A percentile compares a stretch with the other conserved stretches of the same genome.
Evolutionary conservation across 2,888 invertebrate genomes (phyloP).

Genomic region (Sclerodermus sp.): DNA sequence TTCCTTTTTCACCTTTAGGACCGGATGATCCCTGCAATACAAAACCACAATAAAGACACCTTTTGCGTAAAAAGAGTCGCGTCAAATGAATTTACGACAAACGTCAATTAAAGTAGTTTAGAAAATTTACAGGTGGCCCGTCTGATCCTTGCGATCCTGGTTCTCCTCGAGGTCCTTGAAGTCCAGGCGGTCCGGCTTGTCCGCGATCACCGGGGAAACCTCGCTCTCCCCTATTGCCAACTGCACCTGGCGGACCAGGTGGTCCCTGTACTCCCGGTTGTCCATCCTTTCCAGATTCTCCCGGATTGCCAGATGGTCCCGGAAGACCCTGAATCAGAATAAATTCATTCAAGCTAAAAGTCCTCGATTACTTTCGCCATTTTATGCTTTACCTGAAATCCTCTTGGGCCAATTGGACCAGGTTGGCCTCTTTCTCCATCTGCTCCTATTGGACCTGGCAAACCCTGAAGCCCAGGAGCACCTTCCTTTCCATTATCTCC

Average conservation of each 20-base stretch:
- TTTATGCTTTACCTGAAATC: constrained; percentile 68
- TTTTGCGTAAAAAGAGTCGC: constrained; percentile 1
- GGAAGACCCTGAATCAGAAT: constrained; percentile 66
- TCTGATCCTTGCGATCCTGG: constrained; percentile 70
- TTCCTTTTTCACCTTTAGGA: constrained; percentile 70
- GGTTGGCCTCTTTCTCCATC: constrained; percentile 77
- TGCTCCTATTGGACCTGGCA: constrained; percentile 68
- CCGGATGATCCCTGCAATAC: constrained; percentile 67
- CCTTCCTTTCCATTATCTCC: constrained; percentile 60
- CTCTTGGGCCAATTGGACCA: constrained; percentile 77
- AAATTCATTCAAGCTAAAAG: no score
- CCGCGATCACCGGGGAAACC: constrained; percentile 80
- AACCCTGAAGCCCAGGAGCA: constrained; percentile 69
- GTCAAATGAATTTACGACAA: no score
- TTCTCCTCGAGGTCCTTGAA: constrained; percentile 68
- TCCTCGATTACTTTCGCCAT: not conserved
- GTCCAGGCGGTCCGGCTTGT: constrained; percentile 68
- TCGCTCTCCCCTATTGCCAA: constrained; percentile 64
- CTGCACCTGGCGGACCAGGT: constrained; percentile 61
- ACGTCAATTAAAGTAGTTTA: not conserved
- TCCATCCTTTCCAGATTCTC: constrained; percentile 80
- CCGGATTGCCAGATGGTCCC: constrained; percentile 73
- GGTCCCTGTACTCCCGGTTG: constrained; percentile 72
- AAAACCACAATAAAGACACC: constrained; percentile 1
- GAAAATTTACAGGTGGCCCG: constrained; percentile 65